These are phyloP conservation scores for Dryoscopus gambensis DNA, from an alignment of 2,113 vertebrate genomes.

Conservation along the genomic window DNA sequence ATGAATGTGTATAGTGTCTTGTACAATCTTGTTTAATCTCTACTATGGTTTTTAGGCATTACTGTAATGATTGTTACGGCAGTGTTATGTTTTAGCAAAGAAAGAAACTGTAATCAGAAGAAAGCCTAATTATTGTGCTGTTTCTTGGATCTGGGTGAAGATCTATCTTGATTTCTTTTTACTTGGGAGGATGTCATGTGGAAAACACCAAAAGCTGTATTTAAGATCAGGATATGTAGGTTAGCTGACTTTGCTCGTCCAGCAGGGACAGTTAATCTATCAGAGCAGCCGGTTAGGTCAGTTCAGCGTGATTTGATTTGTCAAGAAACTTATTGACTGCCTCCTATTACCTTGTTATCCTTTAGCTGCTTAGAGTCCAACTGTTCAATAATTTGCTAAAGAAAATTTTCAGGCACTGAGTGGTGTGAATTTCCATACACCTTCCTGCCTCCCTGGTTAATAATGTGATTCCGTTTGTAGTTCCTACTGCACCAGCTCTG, in stretches of 20 bases:
- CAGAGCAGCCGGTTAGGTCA: not conserved
- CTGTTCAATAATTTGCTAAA: constrained; percentile 6
- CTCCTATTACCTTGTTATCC: not conserved
- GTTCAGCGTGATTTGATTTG: not conserved
- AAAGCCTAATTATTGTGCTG: not conserved
- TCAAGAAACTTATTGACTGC: not conserved
- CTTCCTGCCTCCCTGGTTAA: not conserved
- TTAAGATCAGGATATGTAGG: not conserved
- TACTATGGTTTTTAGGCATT: not conserved
- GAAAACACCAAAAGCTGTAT: not conserved
- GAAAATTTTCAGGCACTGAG: not conserved
- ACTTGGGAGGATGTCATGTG: not conserved
- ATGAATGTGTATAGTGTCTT: not conserved
- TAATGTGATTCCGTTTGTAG: not conserved
- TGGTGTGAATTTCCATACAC: not conserved
- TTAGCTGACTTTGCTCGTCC: not conserved
- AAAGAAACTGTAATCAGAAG: not conserved
- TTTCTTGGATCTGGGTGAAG: not conserved
- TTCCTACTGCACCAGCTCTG: not conserved
- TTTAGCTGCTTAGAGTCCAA: not conserved
- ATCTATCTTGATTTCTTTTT: not conserved
- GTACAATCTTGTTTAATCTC: constrained; percentile 4
- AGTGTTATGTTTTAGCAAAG: not conserved
- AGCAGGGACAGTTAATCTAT: not conserved
- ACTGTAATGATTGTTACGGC: not conserved